Base-by-base conservation (phyloP, 2,797 vertebrate genomes). In the Oryzias sinensis region DNA sequence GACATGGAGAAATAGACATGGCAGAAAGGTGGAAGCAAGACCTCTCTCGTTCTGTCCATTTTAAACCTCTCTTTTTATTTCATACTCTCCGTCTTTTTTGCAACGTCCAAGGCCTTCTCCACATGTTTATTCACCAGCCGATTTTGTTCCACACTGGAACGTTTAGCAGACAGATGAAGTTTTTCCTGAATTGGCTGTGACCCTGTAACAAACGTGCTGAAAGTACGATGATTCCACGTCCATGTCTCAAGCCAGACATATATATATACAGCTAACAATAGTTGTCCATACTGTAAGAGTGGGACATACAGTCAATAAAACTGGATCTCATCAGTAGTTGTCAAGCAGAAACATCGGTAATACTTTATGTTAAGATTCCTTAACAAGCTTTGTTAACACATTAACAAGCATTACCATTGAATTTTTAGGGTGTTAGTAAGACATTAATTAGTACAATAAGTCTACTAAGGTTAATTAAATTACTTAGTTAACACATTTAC, bases 11-110 rank as follows among this genome's bases (percentile, higher is more conserved):
- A 70, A 63, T 56, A 70, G 56, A 62, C 37, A 43, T 52, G 43
- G 58, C 33, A 56, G 65, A 70, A 61, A 69, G 58, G 65, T 65
- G 71, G 71, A 70, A 74, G 57, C 62, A 59, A 68, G 54, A 22
- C 58, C 51, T 65, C 59, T 58, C 60, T n/a, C 76, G 67, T 42
- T 61, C 46, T 52, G 20, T 65, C 66, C 62, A 49, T 68, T 53
- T 65, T 59, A 69, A 72, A 74, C 61, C 24, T 47, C 48, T 54
- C 55, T 49, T 40, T 53, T 60, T 27, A 46, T 25, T 52, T 64
- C 44, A 45, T 33, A 20, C 29, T 22, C 29, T 48, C 43, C 25
- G 16, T 27, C 18, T 14, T 62, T 56, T 49, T 55, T 20, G 20
- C 43, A 20, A 7, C 3, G 4, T 43, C 22, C 25, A 18, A 15